Conservation (phyloP, 1,140 invertebrate species). For the Spodoptera frugiperda region DNA sequence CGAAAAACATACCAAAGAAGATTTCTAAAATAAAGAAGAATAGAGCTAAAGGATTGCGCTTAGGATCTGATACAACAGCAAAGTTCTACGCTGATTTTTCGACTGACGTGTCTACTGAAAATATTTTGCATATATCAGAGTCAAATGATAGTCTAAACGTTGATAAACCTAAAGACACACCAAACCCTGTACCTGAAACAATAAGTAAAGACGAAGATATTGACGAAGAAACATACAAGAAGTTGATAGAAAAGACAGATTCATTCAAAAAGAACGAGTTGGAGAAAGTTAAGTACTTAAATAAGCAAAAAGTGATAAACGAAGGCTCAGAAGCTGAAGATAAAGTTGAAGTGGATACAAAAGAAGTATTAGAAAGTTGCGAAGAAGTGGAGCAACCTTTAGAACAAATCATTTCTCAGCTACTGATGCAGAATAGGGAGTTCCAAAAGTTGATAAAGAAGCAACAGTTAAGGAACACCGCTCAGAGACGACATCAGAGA, state of each 20-base stretch:
- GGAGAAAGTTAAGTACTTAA: constrained; percentile 83
- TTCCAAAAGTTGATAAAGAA: constrained; percentile 92
- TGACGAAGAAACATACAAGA: constrained; percentile 83
- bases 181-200: constrained; percentile 57
- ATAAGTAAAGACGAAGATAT: constrained; percentile 82
- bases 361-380: constrained; percentile 74
- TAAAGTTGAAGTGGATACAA: constrained; percentile 61
- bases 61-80: constrained; percentile 85
- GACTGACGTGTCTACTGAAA: constrained; percentile 86
- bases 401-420: constrained; percentile 93
- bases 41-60: constrained; percentile 82
- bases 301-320: constrained; percentile 82
- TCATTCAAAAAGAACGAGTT: constrained; percentile 86
- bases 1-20: constrained; percentile 89
- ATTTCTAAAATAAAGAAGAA: constrained; percentile 89
- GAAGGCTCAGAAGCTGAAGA: constrained; percentile 76
- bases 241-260: constrained; percentile 85
- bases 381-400: constrained; percentile 87
- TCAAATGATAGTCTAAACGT: constrained; percentile 87
- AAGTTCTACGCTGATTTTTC: constrained; percentile 89
- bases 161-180: constrained; percentile 67
- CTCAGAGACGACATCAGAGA: constrained; percentile 86
- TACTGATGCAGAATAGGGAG: constrained; percentile 94
- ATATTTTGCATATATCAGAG: constrained; percentile 88
- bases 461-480: constrained; percentile 87